Percentiles rank a stretch among this genome's conserved stretches.
Evolutionary conservation across 1,140 invertebrate species (phyloP).

Genomic region (Lineus longissimus): DNA sequence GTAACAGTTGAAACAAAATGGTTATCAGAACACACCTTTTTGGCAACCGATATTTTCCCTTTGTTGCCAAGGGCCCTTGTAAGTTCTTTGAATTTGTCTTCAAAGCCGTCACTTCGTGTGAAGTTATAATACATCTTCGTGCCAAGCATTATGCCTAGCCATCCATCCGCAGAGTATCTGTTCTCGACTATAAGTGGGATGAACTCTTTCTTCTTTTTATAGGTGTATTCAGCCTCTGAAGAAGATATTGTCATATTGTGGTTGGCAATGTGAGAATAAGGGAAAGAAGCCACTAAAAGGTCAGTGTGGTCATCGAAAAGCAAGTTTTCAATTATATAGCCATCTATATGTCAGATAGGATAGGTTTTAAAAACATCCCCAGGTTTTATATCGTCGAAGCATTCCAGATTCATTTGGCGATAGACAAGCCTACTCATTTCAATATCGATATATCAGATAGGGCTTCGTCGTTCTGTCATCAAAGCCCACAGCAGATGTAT

Average conservation of each 20-base stretch:
- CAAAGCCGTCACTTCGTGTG: conserved; percentile 21
- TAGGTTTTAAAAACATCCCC: too few relatives aligned
- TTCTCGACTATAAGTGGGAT: conserved; percentile 14
- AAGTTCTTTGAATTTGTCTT: conserved; percentile 28
- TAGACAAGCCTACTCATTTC: background rate
- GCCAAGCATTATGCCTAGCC: conserved; percentile 15
- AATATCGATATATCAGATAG: background rate
- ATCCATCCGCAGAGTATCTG: conserved; percentile 17
- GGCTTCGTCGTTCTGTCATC: background rate
- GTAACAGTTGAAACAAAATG: too few relatives aligned
- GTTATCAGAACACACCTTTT: too few relatives aligned
- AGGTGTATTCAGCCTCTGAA: conserved; percentile 23
- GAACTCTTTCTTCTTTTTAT: conserved; percentile 12
- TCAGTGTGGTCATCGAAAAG: too few relatives aligned
- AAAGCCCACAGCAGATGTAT: background rate
- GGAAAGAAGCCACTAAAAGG: conserved; percentile 2
- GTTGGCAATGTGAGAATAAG: background rate
- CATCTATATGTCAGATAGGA: too few relatives aligned
- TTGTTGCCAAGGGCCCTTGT: conserved; percentile 17
- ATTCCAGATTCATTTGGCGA: background rate
- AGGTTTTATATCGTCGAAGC: too few relatives aligned
- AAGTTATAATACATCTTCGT: conserved; percentile 18
- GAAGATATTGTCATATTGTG: conserved; percentile 8
- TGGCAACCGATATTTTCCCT: too few relatives aligned
- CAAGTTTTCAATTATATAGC: too few relatives aligned